A percentile compares a stretch with the other conserved stretches of the same genome.
Evolutionary conservation across 2,888 invertebrate genomes (phyloP).

Genomic region (Patella caerulea): DNA sequence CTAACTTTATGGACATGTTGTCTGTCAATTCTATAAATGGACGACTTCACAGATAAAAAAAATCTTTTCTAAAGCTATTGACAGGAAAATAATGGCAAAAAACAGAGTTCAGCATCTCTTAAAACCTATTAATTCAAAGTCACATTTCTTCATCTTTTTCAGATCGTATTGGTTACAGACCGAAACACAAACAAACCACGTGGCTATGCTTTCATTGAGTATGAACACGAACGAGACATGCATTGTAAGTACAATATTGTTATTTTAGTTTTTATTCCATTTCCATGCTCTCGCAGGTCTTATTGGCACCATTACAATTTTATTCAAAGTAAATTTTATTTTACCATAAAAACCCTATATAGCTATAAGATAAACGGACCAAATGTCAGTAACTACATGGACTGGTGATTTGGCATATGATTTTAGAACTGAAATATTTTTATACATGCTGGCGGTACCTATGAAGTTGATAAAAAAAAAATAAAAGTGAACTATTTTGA

Average conservation of each 20-base stretch:
- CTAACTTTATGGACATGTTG: background rate
- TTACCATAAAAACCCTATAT: background rate
- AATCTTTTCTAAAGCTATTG: background rate
- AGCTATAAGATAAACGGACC: background rate
- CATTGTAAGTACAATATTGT: constrained; percentile 88
- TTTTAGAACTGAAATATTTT: too few species aligned
- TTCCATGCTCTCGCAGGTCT: background rate
- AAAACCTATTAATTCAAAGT: too few species aligned
- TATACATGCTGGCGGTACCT: too few species aligned
- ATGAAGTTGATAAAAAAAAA: too few species aligned
- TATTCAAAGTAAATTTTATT: background rate
- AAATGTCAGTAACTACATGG: too few species aligned
- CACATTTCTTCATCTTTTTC: constrained; percentile 68
- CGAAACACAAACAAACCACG: constrained; percentile 91
- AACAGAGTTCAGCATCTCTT: too few species aligned
- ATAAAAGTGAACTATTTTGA: too few species aligned
- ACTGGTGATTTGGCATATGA: too few species aligned
- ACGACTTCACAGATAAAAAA: background rate
- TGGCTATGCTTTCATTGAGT: constrained; percentile 99
- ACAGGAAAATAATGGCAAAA: too few species aligned
- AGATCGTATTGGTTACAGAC: constrained; percentile 92
- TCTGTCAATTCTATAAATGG: background rate
- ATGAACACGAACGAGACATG: constrained; percentile 99
- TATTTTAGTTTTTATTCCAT: background rate
- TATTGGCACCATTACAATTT: background rate